Base-by-base conservation (phyloP, 2,797 vertebrate genomes). In the Bovichtus variegatus region DNA sequence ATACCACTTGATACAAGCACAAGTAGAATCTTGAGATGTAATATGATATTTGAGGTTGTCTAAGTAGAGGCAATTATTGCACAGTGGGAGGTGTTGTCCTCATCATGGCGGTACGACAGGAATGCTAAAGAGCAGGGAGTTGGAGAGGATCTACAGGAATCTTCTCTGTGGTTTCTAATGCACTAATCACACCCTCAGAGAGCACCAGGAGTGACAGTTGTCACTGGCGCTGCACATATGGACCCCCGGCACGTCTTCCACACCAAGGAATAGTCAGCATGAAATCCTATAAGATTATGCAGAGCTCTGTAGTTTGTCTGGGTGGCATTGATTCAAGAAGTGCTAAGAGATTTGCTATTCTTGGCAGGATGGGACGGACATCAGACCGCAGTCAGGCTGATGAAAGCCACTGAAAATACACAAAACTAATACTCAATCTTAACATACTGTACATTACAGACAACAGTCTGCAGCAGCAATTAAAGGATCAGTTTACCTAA, bases 251-350 rank as follows among this genome's bases (percentile, higher is more conserved):
- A 71, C 57, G 80, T 91, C 83, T 84, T 69, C 68, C 74, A 82
- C 75, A 86, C 79, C 38, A 69, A 64, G 53, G 53, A 85, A 31
- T 70, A 86, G 88, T 84, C 86, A 81, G 82, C 60, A 38, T 88
- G 89, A 92, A 90, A 93, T 87, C 61, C 82, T 71, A 88, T 87
- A 89, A 67, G 87, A 90, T 81, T 73, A 76, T 7, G n/a, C 61
- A 58, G 68, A 71, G 78, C 78, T 69, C 73, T 80, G 82, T 59
- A 55, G 83, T 78, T 76, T 88, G 74, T 83, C 91, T 80, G 61
- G 71, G 65, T 49, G 75, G 59, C 78, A 44, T 36, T 10, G 62
- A 80, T 25, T 61, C 55, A 64, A 74, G 84, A 41, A 44, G 65
- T 15, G 55, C 71, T 43, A 9, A 79, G 76, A 70, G 82, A 84